These are phyloP conservation scores for Julus scandinavius DNA, from an alignment of 2,888 invertebrate genomes.

Conservation along the genomic window DNA sequence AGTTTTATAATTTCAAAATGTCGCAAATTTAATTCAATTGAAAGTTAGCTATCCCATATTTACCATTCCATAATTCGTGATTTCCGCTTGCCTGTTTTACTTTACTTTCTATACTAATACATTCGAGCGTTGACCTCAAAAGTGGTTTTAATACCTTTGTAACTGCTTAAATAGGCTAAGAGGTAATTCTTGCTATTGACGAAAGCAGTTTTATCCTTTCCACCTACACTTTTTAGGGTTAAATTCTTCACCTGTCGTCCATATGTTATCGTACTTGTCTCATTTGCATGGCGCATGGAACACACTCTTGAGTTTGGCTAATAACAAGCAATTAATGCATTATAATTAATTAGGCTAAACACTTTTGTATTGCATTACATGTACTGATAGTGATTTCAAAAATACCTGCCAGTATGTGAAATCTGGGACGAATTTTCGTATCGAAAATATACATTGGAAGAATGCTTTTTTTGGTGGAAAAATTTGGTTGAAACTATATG, in stretches of 20 bases:
- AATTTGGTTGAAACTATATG: too few species aligned
- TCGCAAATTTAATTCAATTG: not conserved
- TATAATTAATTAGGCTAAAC: slow-evolving; percentile 4
- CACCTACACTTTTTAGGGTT: slow-evolving; percentile 36
- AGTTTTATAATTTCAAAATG: not conserved
- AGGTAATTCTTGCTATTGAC: not conserved
- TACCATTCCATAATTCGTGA: not conserved
- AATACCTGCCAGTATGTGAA: not conserved
- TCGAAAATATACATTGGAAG: too few species aligned
- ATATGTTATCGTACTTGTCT: not conserved
- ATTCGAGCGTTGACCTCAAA: slow-evolving; percentile 31
- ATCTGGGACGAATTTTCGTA: not conserved
- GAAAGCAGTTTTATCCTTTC: slow-evolving; percentile 21
- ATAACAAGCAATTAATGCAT: not conserved
- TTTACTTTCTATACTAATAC: not conserved
- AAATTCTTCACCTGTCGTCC: not conserved
- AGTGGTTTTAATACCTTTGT: not conserved
- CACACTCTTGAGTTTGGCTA: not conserved
- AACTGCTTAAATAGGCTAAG: slow-evolving; percentile 19
- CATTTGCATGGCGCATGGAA: not conserved
- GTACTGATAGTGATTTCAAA: not conserved
- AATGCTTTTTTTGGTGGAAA: too few species aligned
- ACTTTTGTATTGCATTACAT: not conserved
- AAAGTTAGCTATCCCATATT: not conserved
- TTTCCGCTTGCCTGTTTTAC: slow-evolving; percentile 18